A percentile compares a stretch with the other conserved stretches of the same genome.
Conservation (phyloP, 2,797 vertebrate genomes). For the Lutjanus campechanus region DNA sequence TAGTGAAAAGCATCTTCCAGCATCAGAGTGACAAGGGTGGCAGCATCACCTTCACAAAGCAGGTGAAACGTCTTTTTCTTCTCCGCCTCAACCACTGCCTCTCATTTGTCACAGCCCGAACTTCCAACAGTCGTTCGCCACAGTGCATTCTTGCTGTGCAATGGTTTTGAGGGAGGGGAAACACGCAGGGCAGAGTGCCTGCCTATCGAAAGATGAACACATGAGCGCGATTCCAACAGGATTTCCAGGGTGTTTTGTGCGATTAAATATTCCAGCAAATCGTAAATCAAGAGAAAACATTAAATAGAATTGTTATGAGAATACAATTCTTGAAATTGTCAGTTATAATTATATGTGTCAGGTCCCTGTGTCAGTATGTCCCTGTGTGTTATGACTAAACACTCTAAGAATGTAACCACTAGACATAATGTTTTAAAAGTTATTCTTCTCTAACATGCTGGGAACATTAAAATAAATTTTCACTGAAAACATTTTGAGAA, state of each 20-base stretch:
- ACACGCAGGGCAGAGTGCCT: not conserved
- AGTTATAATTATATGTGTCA: not conserved
- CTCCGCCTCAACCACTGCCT: not conserved
- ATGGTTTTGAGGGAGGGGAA: not conserved
- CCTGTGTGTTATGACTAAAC: too few relatives aligned
- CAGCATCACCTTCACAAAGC: constrained; percentile 28
- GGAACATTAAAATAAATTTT: too few relatives aligned
- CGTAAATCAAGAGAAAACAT: not conserved
- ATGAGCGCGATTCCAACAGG: not conserved
- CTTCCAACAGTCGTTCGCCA: not conserved
- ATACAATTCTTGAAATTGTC: not conserved
- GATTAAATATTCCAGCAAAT: constrained; percentile 9
- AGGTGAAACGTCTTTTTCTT: constrained; percentile 24
- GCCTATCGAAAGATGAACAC: not conserved
- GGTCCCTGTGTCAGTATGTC: constrained; percentile 7
- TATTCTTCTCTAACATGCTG: too few relatives aligned
- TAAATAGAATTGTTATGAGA: not conserved
- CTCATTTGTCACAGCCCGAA: constrained; percentile 27
- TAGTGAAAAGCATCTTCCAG: not conserved
- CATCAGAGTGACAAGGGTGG: constrained; percentile 34
- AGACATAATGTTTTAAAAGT: too few relatives aligned
- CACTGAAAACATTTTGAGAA: too few relatives aligned
- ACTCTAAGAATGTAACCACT: too few relatives aligned
- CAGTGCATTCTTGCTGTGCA: not conserved
- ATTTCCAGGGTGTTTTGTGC: not conserved